phyloP scores from a whole-genome alignment of 2,113 vertebrate genomes.

The Riparia riparia region DNA sequence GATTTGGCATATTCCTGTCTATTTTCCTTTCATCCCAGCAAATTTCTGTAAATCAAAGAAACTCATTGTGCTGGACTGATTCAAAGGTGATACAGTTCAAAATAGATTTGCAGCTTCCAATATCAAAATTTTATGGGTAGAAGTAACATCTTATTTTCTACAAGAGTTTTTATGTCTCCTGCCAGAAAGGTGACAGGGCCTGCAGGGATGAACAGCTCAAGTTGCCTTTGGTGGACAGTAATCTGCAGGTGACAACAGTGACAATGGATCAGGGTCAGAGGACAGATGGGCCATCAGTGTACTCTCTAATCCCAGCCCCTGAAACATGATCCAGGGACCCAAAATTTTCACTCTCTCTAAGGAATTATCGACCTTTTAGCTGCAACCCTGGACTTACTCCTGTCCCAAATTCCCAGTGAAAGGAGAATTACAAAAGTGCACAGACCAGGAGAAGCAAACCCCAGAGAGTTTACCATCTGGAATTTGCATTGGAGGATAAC shows the following conservation, averaged over 20 bases:
- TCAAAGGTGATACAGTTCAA: not conserved
- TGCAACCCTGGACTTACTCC: rapidly evolving
- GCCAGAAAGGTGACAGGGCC: not conserved
- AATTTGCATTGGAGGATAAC: not conserved
- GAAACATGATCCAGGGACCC: not conserved
- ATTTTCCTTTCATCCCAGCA: not conserved
- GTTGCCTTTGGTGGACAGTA: not conserved
- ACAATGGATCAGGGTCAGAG: not conserved
- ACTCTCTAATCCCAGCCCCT: not conserved
- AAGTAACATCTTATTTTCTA: not conserved
- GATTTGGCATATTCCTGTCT: not conserved
- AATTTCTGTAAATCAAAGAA: not conserved
- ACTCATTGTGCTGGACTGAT: not conserved
- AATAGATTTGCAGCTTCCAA: not conserved
- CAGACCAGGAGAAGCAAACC: not conserved
- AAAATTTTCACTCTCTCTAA: not conserved
- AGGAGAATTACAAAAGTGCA: not conserved
- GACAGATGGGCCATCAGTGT: not conserved
- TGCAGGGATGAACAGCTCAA: not conserved
- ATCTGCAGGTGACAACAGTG: not conserved
- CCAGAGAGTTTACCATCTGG: not conserved
- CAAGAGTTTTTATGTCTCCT: not conserved
- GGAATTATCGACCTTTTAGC: not conserved
- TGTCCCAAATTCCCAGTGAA: not conserved
- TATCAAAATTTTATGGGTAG: not conserved